phyloP scores from a whole-genome alignment of 35 echinoderm and acorn worm genomes.

The Acanthaster planci region DNA sequence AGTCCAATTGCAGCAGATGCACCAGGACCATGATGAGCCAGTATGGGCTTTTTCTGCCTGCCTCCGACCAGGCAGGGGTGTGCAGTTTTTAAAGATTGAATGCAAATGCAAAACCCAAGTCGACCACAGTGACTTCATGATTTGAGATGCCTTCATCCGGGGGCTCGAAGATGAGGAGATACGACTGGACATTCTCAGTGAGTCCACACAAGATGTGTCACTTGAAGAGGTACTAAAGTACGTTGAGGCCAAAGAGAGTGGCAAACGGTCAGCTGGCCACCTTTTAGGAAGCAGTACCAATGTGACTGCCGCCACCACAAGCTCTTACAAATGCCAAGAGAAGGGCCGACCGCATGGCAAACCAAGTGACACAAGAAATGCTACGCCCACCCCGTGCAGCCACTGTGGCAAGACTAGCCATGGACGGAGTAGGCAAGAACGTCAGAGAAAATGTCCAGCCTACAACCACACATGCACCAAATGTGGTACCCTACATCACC shows the following conservation, averaged over 20 bases:
- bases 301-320: background rate
- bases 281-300: background rate
- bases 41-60: constrained; percentile 45
- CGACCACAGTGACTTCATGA: constrained; percentile 36
- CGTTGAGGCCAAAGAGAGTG: constrained; percentile 45
- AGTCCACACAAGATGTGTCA: constrained; percentile 37
- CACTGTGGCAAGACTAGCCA: constrained; percentile 45
- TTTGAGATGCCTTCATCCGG: constrained; percentile 38
- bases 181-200: constrained; percentile 43
- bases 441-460: constrained; percentile 22
- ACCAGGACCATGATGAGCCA: constrained; percentile 56
- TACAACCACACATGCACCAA: constrained; percentile 39
- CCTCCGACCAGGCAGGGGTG: constrained; percentile 27
- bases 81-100: constrained; percentile 36
- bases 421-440: background rate
- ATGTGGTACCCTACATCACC: constrained; percentile 13
- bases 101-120: constrained; percentile 30
- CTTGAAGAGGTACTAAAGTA: constrained; percentile 43
- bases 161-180: constrained; percentile 51
- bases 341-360: background rate
- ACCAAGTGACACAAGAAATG: background rate
- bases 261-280: constrained; percentile 37
- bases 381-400: background rate
- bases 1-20: constrained; percentile 45
- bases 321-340: constrained; percentile 30